Conservation (phyloP, 2,888 invertebrate species). For the Nudaria mundana region DNA sequence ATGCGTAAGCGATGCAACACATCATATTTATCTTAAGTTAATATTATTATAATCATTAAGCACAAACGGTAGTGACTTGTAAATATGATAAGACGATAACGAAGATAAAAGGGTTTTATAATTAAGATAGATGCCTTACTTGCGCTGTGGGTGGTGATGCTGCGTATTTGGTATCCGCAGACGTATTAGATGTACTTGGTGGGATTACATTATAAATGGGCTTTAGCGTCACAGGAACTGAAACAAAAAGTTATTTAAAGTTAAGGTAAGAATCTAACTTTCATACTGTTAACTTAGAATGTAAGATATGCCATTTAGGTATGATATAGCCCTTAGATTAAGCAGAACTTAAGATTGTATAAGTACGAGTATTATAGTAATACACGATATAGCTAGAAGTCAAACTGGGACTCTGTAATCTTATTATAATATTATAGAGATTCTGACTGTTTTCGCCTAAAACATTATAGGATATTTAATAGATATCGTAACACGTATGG, state of each 20-base stretch:
- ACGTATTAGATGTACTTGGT: constrained; percentile 56
- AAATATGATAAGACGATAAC: constrained; percentile 45
- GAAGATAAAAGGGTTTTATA: constrained; percentile 43
- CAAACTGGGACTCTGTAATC: too few relatives aligned
- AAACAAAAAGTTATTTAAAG: constrained; percentile 22
- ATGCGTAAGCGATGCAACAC: background rate
- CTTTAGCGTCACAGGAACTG: constrained; percentile 80
- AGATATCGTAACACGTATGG: too few relatives aligned
- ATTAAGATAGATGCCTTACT: constrained; percentile 57
- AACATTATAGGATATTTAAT: too few relatives aligned
- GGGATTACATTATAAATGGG: constrained; percentile 84
- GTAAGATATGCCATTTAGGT: too few relatives aligned
- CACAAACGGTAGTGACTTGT: constrained; percentile 21
- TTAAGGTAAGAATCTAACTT: too few relatives aligned
- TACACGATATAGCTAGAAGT: too few relatives aligned
- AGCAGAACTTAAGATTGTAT: too few relatives aligned
- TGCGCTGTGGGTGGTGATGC: constrained; percentile 58
- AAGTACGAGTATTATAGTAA: too few relatives aligned
- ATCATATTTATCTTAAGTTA: constrained; percentile 15
- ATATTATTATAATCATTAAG: constrained; percentile 22
- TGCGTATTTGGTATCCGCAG: constrained; percentile 53
- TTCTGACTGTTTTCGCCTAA: too few relatives aligned
- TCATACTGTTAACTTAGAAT: background rate
- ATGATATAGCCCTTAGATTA: too few relatives aligned
- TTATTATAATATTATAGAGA: too few relatives aligned